Conservation (phyloP, 2,113 vertebrate species). For the Mola mola region DNA sequence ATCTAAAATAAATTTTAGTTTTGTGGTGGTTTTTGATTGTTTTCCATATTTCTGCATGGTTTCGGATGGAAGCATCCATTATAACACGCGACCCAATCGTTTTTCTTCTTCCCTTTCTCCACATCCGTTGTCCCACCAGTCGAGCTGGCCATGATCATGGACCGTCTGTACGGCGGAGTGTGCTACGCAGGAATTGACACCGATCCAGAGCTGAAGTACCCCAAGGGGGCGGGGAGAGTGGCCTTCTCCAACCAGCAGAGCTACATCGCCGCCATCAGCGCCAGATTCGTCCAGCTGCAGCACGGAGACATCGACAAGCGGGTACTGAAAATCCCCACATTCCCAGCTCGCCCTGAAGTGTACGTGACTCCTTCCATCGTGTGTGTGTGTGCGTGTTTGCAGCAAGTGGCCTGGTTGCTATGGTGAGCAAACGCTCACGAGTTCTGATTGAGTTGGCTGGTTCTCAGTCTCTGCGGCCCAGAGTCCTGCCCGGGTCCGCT, state of each 20-base stretch:
- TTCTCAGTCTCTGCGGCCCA: background rate
- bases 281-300: slow-evolving; percentile 97
- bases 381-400: background rate
- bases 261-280: slow-evolving; percentile 98
- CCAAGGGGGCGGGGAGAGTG: slow-evolving; percentile 96
- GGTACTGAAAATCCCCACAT: slow-evolving; percentile 78
- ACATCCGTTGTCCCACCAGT: slow-evolving; percentile 73
- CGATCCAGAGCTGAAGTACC: slow-evolving; percentile 97
- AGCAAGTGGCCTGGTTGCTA: slow-evolving; percentile 28
- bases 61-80: no score
- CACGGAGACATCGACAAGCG: slow-evolving; percentile 98
- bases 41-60: no score
- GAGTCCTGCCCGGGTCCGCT: background rate
- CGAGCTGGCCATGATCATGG: slow-evolving; percentile 99
- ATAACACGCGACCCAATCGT: no score
- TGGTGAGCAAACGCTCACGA: slow-evolving; percentile 21
- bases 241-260: slow-evolving; percentile 99
- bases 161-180: slow-evolving; percentile 96
- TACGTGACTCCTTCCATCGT: background rate
- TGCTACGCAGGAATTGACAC: slow-evolving; percentile 98
- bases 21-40: no score
- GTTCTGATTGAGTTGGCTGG: slow-evolving; percentile 34
- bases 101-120: no score
- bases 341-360: background rate
- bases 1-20: no score